Conservation (phyloP, 1,140 invertebrate genomes). For the Anadara kagoshimensis region DNA sequence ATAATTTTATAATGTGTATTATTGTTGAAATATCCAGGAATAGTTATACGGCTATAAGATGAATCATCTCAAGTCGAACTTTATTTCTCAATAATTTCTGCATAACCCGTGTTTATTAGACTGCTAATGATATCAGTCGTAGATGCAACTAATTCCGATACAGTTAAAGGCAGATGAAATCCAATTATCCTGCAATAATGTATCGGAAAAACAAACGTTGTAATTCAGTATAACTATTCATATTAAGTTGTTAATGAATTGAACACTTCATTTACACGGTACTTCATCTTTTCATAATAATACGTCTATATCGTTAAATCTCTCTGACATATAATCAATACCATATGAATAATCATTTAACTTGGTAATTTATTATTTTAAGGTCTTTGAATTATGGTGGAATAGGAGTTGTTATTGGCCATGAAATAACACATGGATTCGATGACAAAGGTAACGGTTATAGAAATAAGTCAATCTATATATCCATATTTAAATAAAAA, state of each 20-base stretch:
- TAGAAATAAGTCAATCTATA: no score
- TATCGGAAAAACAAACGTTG: neutral
- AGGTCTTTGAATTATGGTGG: conserved; percentile 79
- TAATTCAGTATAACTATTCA: neutral
- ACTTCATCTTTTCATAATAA: neutral
- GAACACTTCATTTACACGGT: neutral
- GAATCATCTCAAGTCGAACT: no score
- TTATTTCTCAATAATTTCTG: no score
- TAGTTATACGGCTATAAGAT: no score
- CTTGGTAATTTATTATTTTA: conserved; percentile 19
- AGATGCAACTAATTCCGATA: no score
- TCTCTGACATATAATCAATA: neutral
- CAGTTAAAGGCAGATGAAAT: no score
- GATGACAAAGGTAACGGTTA: conserved; percentile 75
- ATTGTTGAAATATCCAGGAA: no score
- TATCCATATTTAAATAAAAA: no score
- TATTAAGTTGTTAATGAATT: neutral
- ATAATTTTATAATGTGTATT: no score
- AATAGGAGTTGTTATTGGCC: conserved; percentile 79
- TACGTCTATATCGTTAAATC: neutral
- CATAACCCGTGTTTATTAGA: no score
- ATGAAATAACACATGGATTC: conserved; percentile 80
- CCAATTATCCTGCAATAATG: neutral
- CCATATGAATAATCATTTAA: neutral
- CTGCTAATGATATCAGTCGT: no score